Percentiles rank a stretch among this genome's conserved stretches.
Conservation (phyloP, 2,113 vertebrate species). For the Barnardius zonarius region DNA sequence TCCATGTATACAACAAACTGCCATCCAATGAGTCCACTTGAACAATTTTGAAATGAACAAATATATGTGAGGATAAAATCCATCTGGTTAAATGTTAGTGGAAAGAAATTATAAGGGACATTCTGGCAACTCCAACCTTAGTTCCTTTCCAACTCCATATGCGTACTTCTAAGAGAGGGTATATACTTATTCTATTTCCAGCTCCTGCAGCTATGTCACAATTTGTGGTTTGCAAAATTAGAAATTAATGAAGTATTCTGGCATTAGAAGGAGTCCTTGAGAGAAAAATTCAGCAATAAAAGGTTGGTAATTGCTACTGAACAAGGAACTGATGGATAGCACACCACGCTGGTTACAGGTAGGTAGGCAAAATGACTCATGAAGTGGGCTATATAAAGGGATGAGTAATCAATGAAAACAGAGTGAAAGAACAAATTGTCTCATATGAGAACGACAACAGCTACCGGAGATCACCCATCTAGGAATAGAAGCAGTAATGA, state of each 20-base stretch:
- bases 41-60: background rate
- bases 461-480: background rate
- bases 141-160: background rate
- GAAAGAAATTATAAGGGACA: background rate
- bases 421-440: slow-evolving; percentile 20
- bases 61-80: background rate
- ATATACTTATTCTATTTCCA: slow-evolving; percentile 1
- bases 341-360: background rate
- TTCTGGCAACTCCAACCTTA: background rate
- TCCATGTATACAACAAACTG: background rate
- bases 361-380: slow-evolving; percentile 41
- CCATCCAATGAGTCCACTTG: background rate
- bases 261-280: background rate
- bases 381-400: background rate
- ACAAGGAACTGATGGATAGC: background rate
- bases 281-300: slow-evolving; percentile 18
- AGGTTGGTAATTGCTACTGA: background rate
- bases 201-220: background rate
- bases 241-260: slow-evolving; percentile 20
- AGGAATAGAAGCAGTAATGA: background rate
- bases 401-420: slow-evolving; percentile 15
- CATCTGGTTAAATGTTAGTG: background rate
- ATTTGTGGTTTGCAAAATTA: background rate
- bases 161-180: background rate
- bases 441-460: background rate